Base-by-base conservation (phyloP, 1,140 invertebrate species). In the Tetragnatha versicolor region DNA sequence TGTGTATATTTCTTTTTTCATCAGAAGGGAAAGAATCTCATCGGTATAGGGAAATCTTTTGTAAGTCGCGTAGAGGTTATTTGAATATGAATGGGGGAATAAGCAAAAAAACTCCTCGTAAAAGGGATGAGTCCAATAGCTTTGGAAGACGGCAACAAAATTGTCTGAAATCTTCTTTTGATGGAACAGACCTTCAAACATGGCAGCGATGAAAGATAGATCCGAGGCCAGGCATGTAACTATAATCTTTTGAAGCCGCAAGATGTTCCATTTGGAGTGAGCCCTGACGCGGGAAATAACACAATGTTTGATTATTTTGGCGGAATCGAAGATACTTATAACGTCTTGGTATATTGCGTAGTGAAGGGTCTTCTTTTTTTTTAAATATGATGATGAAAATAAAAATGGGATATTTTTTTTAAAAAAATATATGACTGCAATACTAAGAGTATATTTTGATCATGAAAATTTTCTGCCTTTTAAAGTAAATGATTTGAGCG, bases 81-180 rank as follows among this genome's bases (percentile, higher is more conserved):
- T 73, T 73, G 69, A 73, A 72, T 72, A 39, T 72, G 69, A 72
- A 73, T 60, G 33, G 53, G 60, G n/a, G 42, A 53, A 69, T 20
- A 35, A 1, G 25, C 5, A 37, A 63, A 63, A 35, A 53, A n/a
- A 51, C 27, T 27, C 20, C 60, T 31, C 14, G 42, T 5, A 68
- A n/a, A 68, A 29, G 20, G 12, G 35, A 3, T 42, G n/a, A 20
- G 25, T 73, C 39, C 55, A 60, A 29, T 47, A 42, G 53, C 31
- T 73, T 73, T 39, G 31, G 27, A 10, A 73, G 69, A 73, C 60
- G 42, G 69, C 25, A 39, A 73, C 35, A 73, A 73, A 37, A 73
- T 73, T 73, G 53, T 60, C 33, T 29, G 69, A 73, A 60, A 69
- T 35, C 42, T 53, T 45, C 27, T 45, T 60, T 45, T 31, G 14